These are phyloP conservation scores for Pao palembangensis DNA, from an alignment of 2,113 vertebrate species.

Conservation along the genomic window DNA sequence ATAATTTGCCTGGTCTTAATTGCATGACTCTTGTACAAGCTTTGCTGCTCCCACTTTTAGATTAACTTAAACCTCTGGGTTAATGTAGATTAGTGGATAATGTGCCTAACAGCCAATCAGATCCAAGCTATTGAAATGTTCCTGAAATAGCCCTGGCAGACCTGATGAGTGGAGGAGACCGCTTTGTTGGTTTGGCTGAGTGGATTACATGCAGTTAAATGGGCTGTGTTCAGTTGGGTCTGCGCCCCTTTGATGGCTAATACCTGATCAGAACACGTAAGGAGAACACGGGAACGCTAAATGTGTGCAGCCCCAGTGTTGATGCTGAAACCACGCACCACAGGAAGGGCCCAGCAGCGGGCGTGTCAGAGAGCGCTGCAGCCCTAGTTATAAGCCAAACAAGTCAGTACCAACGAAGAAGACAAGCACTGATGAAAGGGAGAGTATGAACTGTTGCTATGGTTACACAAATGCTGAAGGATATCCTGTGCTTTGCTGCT, in stretches of 20 bases:
- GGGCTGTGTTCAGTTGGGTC: constrained; percentile 70
- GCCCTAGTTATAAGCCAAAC: too few relatives aligned
- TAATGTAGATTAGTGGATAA: constrained; percentile 72
- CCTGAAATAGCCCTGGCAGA: constrained; percentile 61
- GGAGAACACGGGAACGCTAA: too few relatives aligned
- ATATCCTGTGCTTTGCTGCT: too few relatives aligned
- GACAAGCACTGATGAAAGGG: too few relatives aligned
- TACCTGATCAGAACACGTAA: too few relatives aligned
- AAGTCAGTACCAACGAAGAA: too few relatives aligned
- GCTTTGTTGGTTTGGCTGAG: constrained; percentile 71
- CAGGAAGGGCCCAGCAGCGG: too few relatives aligned
- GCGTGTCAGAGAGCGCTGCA: too few relatives aligned
- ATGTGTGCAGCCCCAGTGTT: too few relatives aligned
- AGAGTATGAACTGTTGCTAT: too few relatives aligned
- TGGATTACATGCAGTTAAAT: constrained; percentile 78
- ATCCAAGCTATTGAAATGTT: constrained; percentile 70
- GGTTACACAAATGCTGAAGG: too few relatives aligned
- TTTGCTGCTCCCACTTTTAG: constrained; percentile 60
- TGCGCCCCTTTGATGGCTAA: constrained; percentile 26
- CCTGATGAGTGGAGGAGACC: constrained; percentile 48
- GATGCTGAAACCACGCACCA: too few relatives aligned
- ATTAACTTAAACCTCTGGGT: constrained; percentile 62
- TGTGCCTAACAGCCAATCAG: constrained; percentile 65
- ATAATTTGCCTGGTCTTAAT: constrained; percentile 62
- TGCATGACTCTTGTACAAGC: constrained; percentile 55